Conservation (phyloP, 2,113 vertebrate species). For the Oreochromis tanganicae region DNA sequence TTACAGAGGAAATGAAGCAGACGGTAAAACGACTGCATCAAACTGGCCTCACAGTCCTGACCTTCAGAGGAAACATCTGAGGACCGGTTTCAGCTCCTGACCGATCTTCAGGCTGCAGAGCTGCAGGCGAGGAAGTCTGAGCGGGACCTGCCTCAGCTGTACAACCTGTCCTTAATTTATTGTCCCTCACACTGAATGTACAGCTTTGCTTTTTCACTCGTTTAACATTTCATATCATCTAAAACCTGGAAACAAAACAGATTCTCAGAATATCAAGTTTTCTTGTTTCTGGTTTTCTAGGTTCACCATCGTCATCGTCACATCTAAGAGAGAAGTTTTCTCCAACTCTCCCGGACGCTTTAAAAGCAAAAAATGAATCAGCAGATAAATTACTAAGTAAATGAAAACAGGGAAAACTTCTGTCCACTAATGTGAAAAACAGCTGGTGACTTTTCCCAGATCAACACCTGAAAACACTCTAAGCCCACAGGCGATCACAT, state of each 20-base stretch:
- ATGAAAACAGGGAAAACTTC: accelerated
- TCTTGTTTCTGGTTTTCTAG: not conserved
- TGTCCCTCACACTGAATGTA: not conserved
- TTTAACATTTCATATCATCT: not conserved
- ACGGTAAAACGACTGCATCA: not conserved
- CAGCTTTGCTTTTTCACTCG: not conserved
- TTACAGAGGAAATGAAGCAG: not conserved
- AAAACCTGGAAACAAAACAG: not conserved
- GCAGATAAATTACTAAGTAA: accelerated
- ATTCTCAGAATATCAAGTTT: not conserved
- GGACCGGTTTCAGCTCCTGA: not conserved
- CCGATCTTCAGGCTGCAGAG: not conserved
- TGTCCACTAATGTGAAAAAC: accelerated
- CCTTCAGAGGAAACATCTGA: not conserved
- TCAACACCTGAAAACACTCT: accelerated
- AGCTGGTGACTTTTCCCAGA: accelerated
- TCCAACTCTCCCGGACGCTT: not conserved
- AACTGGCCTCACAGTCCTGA: not conserved
- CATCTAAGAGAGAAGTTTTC: accelerated
- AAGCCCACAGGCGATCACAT: accelerated
- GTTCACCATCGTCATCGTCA: not conserved
- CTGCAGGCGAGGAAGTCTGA: not conserved
- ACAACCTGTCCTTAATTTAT: not conserved
- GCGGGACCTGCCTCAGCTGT: too few species aligned
- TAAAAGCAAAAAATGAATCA: not conserved